Percentiles rank a stretch among this genome's conserved stretches.
phyloP scores from a whole-genome alignment of 1,140 invertebrate species.

The Trichomalopsis sarcophagae region DNA sequence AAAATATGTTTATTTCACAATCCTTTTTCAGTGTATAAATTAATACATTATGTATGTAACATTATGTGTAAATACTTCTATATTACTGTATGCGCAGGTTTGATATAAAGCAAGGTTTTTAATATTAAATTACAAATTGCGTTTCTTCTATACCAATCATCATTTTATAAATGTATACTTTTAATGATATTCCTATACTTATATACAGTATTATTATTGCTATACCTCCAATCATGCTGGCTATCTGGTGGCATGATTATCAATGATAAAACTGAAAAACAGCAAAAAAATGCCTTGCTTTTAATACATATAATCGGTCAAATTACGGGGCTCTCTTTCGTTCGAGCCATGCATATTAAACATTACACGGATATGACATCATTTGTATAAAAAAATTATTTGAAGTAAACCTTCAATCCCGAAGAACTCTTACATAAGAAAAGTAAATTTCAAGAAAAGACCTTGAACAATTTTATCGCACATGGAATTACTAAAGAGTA shows the following conservation, averaged over 20 bases:
- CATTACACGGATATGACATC: background rate
- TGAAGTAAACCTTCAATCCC: background rate
- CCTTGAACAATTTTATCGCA: constrained; percentile 1
- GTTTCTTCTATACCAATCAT: background rate
- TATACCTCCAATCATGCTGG: background rate
- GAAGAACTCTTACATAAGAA: background rate
- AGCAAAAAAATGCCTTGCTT: too few species aligned
- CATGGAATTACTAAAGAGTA: constrained; percentile 10
- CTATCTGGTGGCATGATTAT: background rate
- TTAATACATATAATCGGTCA: background rate
- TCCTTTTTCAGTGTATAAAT: constrained; percentile 54
- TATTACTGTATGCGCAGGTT: constrained; percentile 48
- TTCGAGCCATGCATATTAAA: too few species aligned
- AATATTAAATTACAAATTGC: constrained; percentile 52
- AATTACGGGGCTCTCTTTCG: too few species aligned
- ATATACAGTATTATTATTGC: background rate
- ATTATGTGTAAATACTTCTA: constrained; percentile 56
- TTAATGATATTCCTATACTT: background rate
- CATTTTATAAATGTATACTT: background rate
- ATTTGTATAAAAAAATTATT: background rate
- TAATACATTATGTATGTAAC: constrained; percentile 56
- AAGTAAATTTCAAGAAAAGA: background rate
- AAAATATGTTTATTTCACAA: constrained; percentile 58
- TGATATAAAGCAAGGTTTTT: constrained; percentile 49
- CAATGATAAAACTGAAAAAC: background rate